These are phyloP conservation scores for Fistularia commersonii DNA, from an alignment of 2,797 vertebrate species.

Conservation along the genomic window DNA sequence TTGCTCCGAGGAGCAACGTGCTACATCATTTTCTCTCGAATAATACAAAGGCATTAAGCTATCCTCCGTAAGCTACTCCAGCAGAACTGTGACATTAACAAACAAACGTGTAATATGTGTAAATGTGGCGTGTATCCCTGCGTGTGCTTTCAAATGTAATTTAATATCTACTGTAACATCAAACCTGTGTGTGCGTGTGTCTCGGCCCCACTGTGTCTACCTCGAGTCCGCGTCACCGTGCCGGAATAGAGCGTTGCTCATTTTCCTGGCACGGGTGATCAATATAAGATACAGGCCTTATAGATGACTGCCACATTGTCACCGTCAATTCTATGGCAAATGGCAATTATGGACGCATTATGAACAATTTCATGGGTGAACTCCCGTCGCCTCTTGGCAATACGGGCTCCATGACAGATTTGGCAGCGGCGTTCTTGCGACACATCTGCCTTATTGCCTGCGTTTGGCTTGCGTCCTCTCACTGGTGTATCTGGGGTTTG, in stretches of 20 bases:
- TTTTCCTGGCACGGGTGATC: conserved; percentile 54
- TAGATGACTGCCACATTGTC: conserved; percentile 61
- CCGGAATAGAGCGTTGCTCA: conserved; percentile 39
- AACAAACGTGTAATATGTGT: conserved; percentile 17
- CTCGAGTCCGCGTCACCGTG: conserved; percentile 37
- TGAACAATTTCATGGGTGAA: conserved; percentile 77
- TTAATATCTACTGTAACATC: conserved; percentile 36
- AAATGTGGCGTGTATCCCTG: conserved; percentile 5
- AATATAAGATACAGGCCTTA: conserved; percentile 53
- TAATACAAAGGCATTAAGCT: conserved; percentile 10
- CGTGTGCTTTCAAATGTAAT: conserved; percentile 22
- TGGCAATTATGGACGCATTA: conserved; percentile 72
- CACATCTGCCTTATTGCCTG: conserved; percentile 61
- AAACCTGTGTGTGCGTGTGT: conserved; percentile 16
- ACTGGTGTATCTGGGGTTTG: conserved; percentile 37
- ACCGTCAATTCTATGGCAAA: conserved; percentile 74
- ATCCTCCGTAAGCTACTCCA: not conserved
- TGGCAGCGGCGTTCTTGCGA: conserved; percentile 53
- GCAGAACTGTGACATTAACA: conserved; percentile 5
- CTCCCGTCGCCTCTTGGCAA: conserved; percentile 63
- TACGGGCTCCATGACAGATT: conserved; percentile 61
- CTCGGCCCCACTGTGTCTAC: conserved; percentile 17
- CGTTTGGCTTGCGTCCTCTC: conserved; percentile 47
- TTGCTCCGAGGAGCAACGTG: conserved; percentile 6
- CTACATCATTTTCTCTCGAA: conserved; percentile 9